Evolutionary conservation across 2,888 invertebrate species (phyloP).

Genomic region (Tenthredo notha): DNA sequence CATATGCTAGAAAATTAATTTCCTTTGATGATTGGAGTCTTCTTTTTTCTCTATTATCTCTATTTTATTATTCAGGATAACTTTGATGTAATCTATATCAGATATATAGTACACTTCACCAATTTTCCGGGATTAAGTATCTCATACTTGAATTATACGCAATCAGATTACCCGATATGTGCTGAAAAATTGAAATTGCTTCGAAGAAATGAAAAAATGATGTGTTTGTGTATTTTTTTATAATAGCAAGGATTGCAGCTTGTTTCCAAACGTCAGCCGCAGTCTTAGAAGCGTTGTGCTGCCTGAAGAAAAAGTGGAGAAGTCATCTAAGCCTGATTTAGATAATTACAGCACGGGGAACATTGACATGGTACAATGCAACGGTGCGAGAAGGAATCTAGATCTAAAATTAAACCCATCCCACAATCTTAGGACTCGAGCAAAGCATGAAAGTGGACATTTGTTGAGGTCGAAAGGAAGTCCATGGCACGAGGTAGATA

Average conservation of each 20-base stretch:
- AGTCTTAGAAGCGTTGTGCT: conserved; percentile 69
- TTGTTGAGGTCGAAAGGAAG: conserved; percentile 75
- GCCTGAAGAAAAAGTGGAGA: conserved; percentile 67
- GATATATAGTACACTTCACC: background rate
- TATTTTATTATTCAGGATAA: background rate
- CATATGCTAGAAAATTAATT: background rate
- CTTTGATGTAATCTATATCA: background rate
- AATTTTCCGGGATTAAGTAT: background rate
- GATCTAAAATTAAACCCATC: conserved; percentile 72
- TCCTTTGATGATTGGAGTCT: background rate
- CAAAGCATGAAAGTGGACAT: conserved; percentile 76
- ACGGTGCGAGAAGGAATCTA: conserved; percentile 74
- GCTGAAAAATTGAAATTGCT: background rate
- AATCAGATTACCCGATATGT: background rate
- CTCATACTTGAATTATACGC: background rate
- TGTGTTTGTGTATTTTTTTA: conserved; percentile 40
- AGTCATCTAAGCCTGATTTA: conserved; percentile 66
- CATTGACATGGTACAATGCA: conserved; percentile 76
- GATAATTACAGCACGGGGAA: conserved; percentile 68
- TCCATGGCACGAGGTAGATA: conserved; percentile 73
- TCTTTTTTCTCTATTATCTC: background rate
- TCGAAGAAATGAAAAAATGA: background rate
- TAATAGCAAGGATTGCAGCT: conserved; percentile 71
- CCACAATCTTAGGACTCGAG: conserved; percentile 74
- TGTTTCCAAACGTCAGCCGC: conserved; percentile 71